phyloP scores from a whole-genome alignment of 2,888 invertebrate genomes.

The Hanleya hanleyi region DNA sequence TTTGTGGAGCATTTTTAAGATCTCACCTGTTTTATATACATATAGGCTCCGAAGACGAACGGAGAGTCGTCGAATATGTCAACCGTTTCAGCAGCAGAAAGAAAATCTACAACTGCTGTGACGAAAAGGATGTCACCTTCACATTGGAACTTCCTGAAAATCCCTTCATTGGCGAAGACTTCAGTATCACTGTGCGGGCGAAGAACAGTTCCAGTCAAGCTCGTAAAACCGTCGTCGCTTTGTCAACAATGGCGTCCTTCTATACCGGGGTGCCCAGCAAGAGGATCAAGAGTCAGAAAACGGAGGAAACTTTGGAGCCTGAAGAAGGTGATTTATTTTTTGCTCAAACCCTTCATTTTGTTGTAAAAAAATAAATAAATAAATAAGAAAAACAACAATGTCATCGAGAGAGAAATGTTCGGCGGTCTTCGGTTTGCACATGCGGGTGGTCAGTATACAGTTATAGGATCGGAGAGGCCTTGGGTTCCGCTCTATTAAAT shows the following conservation, averaged over 20 bases:
- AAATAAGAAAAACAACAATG: too few species aligned
- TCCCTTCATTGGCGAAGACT: conserved; percentile 42
- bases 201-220: conserved; percentile 7
- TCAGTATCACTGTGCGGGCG: conserved; percentile 36
- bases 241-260: conserved; percentile 45
- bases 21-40: too few species aligned
- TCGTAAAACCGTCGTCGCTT: conserved; percentile 34
- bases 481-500: too few species aligned
- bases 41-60: conserved; percentile 58
- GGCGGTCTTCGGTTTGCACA: too few species aligned
- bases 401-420: too few species aligned
- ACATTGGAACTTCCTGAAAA: conserved; percentile 35
- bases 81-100: conserved; percentile 46
- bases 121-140: conserved; percentile 39
- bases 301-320: conserved; percentile 31
- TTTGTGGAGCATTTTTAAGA: too few species aligned
- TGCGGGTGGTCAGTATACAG: too few species aligned
- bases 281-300: conserved; percentile 35
- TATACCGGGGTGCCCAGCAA: conserved; percentile 55
- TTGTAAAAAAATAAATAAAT: too few species aligned
- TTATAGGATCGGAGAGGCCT: too few species aligned
- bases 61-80: conserved; percentile 52
- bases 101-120: conserved; percentile 46
- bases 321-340: conserved; percentile 35
- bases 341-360: too few species aligned